Percentiles rank a stretch among this genome's conserved stretches.
These are phyloP conservation scores for Castor canadensis DNA, from an alignment of 2,113 vertebrate species.

Conservation along the genomic window DNA sequence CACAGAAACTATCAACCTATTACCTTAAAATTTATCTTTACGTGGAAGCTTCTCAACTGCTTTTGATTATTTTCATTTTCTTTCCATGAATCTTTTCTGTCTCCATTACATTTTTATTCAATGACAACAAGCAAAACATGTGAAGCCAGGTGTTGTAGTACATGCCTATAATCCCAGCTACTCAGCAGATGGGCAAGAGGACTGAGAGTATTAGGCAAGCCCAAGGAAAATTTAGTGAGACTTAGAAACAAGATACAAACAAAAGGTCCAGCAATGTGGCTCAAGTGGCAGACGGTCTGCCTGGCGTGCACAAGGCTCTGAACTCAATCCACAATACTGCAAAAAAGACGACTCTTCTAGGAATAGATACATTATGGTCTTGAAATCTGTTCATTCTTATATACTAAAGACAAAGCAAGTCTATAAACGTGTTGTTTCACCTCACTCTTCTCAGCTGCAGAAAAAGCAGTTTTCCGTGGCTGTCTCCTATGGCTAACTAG, in stretches of 20 bases:
- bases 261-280: no score
- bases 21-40: slow-evolving; percentile 18
- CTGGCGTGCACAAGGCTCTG: no score
- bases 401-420: not conserved
- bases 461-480: not conserved
- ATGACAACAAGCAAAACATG: slow-evolving; percentile 9
- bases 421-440: not conserved
- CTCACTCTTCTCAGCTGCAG: not conserved
- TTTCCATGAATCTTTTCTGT: slow-evolving; percentile 9
- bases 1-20: not conserved
- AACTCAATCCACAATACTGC: no score
- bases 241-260: no score
- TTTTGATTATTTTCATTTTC: slow-evolving; percentile 54
- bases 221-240: no score
- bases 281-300: no score
- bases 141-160: no score
- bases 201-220: no score
- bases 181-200: no score
- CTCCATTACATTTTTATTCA: not conserved
- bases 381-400: not conserved
- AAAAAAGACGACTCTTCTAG: no score
- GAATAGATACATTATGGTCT: not conserved
- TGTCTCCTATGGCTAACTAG: not conserved
- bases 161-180: no score
- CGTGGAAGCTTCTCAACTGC: not conserved